Evolutionary conservation across 1,140 invertebrate genomes (phyloP), one percentile per base, ranked within the genome.

Genomic region (Drosophila repleta): DNA sequence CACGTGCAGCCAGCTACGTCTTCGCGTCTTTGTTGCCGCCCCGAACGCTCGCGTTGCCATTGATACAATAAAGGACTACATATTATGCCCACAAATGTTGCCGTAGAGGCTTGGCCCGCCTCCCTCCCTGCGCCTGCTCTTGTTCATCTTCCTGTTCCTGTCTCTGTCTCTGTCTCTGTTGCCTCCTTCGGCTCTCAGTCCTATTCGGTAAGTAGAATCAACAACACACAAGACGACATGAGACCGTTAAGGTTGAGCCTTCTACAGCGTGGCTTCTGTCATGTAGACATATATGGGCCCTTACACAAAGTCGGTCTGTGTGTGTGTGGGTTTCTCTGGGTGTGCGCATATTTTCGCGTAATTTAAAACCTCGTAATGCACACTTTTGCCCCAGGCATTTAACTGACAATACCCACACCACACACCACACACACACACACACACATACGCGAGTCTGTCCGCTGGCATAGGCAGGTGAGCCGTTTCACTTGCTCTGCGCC

Each of bases 321-420:
- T 20, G 18, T 69, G 51, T 57, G 43, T 55, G 41, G 69, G 46
- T 58, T 21, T 56, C 48, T 41, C 32, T 65, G 68, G 70, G 52
- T 73, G 76, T 61, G 52, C 64, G 72, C 78, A 57, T 63, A 69
- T 76, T 79, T 76, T 87, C 76, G 75, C 80, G 82, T 88, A 88
- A 88, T 88, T 88, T 83, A 88, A 88, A 88, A 88, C 83, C 70
- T 77, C 83, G 83, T 88, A 88, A 87, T 88, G 83, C 82, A 88
- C 84, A 88, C 84, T 88, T 88, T 88, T 64, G 76, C 83, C 73
- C 57, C 51, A 73, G 83, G 83, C 83, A 88, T 88, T 88, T 79
- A 70, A 76, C 79, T 76, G 78, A 88, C 83, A 83, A 79, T 88
- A 83, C 78, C 73, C 67, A 58, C 81, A 73, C 85, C 78, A 75